Evolutionary conservation across 2,113 vertebrate species (phyloP).

Genomic region (Ptyas mucosa): DNA sequence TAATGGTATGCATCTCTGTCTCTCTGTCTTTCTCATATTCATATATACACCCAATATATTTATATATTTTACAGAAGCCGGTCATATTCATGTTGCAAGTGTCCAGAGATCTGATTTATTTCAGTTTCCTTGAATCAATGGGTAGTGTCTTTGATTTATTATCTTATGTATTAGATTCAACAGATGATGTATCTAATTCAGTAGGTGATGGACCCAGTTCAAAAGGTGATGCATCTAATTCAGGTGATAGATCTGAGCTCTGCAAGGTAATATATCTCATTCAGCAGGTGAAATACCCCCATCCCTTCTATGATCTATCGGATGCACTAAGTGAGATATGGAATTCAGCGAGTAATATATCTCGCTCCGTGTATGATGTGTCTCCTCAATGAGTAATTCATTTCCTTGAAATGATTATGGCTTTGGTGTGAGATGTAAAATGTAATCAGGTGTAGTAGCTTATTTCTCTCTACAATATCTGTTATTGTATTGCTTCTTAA

Average conservation of each 20-base stretch:
- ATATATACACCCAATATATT: not conserved
- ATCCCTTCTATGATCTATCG: not conserved
- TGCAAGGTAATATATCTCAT: slow-evolving; percentile 13
- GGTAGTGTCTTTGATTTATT: slow-evolving; percentile 53
- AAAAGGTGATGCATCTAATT: slow-evolving; percentile 38
- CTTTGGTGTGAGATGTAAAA: slow-evolving; percentile 25
- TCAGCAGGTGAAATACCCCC: slow-evolving; percentile 9
- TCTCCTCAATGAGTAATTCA: slow-evolving; percentile 5
- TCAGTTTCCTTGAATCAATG: slow-evolving; percentile 39
- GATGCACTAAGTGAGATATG: slow-evolving; percentile 26
- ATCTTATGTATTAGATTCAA: slow-evolving; percentile 33
- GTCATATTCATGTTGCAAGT: not conserved
- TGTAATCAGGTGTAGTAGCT: not conserved
- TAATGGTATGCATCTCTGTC: not conserved
- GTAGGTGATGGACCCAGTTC: slow-evolving; percentile 35
- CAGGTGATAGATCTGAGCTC: slow-evolving; percentile 34
- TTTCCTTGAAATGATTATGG: slow-evolving; percentile 28
- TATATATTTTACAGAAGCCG: not conserved
- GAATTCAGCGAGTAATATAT: not conserved
- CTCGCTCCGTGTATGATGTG: not conserved
- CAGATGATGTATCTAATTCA: slow-evolving; percentile 50
- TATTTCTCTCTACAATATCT: slow-evolving; percentile 33
- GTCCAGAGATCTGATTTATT: slow-evolving; percentile 1
- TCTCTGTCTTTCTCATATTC: not conserved
- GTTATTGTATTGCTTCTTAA: slow-evolving; percentile 23